These are phyloP conservation scores for Cyclura pinguis DNA, from an alignment of 2,797 vertebrate genomes.

Conservation along the genomic window DNA sequence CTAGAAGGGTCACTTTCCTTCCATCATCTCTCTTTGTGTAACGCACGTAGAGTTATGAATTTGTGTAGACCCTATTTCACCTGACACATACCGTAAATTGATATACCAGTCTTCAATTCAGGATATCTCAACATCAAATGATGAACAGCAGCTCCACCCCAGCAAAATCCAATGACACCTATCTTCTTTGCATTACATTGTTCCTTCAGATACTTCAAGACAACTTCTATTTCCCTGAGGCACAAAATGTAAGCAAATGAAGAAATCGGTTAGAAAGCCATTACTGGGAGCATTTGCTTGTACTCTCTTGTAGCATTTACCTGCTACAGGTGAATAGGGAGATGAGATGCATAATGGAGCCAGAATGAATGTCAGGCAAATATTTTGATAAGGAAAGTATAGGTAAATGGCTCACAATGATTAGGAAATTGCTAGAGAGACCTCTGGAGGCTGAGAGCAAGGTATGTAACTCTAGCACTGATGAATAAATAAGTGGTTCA, in stretches of 20 bases:
- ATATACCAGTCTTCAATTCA: constrained; percentile 83
- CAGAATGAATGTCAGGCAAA: neutral
- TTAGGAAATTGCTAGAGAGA: neutral
- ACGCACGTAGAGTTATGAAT: accelerated
- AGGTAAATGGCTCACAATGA: neutral
- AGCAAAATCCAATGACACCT: constrained; percentile 84
- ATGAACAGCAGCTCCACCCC: constrained; percentile 82
- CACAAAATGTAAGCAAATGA: constrained; percentile 14
- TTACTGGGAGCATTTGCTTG: too few relatives aligned
- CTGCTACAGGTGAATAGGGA: too few relatives aligned
- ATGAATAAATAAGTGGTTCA: neutral
- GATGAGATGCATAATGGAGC: neutral
- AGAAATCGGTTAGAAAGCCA: neutral
- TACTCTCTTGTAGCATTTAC: too few relatives aligned
- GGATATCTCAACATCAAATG: constrained; percentile 81
- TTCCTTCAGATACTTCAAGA: constrained; percentile 82
- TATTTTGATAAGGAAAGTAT: neutral
- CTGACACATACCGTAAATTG: constrained; percentile 80
- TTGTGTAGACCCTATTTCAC: neutral
- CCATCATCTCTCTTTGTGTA: neutral
- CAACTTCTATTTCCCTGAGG: constrained; percentile 80
- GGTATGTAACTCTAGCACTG: neutral
- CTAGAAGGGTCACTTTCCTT: neutral
- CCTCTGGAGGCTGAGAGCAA: neutral
- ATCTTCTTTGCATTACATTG: constrained; percentile 78